Evolutionary conservation across 2,113 vertebrate species (phyloP).

Genomic region (Hippopotamus amphibius): DNA sequence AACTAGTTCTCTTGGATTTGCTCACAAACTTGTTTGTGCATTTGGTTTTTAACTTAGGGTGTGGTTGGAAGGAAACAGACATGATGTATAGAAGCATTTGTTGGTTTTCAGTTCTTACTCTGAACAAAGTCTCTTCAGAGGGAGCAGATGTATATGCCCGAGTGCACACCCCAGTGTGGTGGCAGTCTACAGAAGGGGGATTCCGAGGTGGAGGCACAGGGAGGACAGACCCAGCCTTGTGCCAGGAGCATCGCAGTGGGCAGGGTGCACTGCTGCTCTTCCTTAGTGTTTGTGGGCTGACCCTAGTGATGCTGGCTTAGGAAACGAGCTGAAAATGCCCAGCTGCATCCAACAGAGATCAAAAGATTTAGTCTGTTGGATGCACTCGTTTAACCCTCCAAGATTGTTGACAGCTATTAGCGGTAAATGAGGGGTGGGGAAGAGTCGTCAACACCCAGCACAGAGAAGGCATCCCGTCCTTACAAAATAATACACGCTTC

Average conservation of each 20-base stretch:
- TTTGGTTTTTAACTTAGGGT: neutral
- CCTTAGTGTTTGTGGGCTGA: neutral
- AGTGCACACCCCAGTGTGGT: neutral
- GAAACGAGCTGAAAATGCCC: neutral
- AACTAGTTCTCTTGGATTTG: neutral
- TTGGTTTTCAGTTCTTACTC: neutral
- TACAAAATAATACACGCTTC: neutral
- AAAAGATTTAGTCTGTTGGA: neutral
- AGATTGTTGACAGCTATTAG: neutral
- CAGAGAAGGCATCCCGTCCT: neutral
- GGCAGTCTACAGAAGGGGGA: neutral
- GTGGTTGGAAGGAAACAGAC: neutral
- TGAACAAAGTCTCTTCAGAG: neutral
- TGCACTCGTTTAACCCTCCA: neutral
- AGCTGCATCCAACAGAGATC: too few relatives aligned
- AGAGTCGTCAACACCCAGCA: neutral
- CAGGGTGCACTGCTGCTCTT: neutral
- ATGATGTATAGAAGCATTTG: neutral
- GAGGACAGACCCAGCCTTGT: fast-evolving
- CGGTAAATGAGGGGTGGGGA: neutral
- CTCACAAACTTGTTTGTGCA: neutral
- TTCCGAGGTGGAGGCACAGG: neutral
- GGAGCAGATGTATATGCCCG: fast-evolving
- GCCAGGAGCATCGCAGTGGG: neutral
- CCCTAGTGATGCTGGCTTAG: neutral